Evolutionary conservation across 2,888 invertebrate genomes (phyloP), one percentile per base, ranked within the genome.

Genomic region (Chromoteleia sp.): DNA sequence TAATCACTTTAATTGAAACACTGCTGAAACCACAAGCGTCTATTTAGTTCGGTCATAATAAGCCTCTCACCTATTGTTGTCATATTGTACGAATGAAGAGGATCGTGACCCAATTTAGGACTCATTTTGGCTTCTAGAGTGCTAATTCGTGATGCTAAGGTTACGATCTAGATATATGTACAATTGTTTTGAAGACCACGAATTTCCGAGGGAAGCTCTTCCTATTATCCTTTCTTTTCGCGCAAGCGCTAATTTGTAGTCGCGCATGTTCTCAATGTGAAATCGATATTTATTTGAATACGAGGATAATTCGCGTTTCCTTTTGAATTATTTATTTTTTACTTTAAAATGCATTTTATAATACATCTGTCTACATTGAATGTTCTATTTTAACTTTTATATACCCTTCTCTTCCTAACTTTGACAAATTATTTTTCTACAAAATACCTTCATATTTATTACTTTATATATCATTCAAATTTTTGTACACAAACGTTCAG

Each of bases 61-160:
- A 65, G 15, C 14, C 17, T 85, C 88, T 88, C 77, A 90, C 90
- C 89, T 82, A 89, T 73, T 54, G 85, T 81, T 36, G 89, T 89
- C 81, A 87, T 86, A 82, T 90, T 90, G 84, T 91, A 90, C 12
- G 88, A 88, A 43, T 88, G 87, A 74, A 90, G 84, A 58, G 89
- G 89, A 85, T 91, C 90, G 79, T 90, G 89, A 70, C 90, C 90
- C 14, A 90, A 86, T 78, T 89, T 89, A 12, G 90, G 90, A 84
- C 87, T 90, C 90, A 90, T 90, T 82, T 85, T 84, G 15, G 52
- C 17, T 45, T 7, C n/a, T 1, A 56, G 30, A 45, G 6, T 30
- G 39, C 15, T 36, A 63, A 65, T 41, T 75, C 30, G 15, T 14
- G 17, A 67, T 6, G 2, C 45, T 48, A 59, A 52, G 12, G 52